Evolutionary conservation across 1,140 invertebrate species (phyloP).

Genomic region (Cecropterus lyciades): DNA sequence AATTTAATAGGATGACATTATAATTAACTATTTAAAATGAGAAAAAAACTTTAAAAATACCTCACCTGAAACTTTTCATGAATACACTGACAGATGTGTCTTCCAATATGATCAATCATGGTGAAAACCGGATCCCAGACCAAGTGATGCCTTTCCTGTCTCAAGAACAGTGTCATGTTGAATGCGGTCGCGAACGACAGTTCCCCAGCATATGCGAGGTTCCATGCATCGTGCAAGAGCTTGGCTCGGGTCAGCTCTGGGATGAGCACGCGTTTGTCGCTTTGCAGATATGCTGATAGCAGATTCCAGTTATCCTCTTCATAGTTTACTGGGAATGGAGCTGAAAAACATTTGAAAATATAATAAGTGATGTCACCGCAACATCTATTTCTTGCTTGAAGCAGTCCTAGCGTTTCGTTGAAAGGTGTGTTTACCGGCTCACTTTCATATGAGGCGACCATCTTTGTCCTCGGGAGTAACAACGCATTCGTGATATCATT

Average conservation of each 20-base stretch:
- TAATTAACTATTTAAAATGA: no score
- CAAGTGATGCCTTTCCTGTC: conserved; percentile 88
- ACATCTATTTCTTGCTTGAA: no score
- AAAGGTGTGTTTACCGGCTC: no score
- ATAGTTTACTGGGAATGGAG: conserved; percentile 93
- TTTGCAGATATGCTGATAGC: conserved; percentile 86
- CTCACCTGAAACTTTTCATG: conserved; percentile 88
- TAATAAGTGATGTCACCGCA: no score
- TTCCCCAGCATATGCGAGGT: conserved; percentile 91
- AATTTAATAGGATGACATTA: no score
- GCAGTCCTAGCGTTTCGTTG: no score
- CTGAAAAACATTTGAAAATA: conserved; percentile 65
- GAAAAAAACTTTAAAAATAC: conserved; percentile 3
- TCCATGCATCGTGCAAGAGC: conserved; percentile 91
- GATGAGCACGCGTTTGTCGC: conserved; percentile 83
- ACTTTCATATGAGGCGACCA: no score
- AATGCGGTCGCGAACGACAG: conserved; percentile 88
- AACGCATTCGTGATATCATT: no score
- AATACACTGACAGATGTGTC: conserved; percentile 87
- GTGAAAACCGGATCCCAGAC: conserved; percentile 92
- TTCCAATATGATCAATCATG: conserved; percentile 91
- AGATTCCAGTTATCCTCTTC: conserved; percentile 92
- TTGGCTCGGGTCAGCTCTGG: conserved; percentile 90
- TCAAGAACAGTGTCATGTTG: conserved; percentile 90
- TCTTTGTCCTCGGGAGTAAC: no score